Evolutionary conservation across 2,797 vertebrate genomes (phyloP).

Genomic region (Myotis myotis): DNA sequence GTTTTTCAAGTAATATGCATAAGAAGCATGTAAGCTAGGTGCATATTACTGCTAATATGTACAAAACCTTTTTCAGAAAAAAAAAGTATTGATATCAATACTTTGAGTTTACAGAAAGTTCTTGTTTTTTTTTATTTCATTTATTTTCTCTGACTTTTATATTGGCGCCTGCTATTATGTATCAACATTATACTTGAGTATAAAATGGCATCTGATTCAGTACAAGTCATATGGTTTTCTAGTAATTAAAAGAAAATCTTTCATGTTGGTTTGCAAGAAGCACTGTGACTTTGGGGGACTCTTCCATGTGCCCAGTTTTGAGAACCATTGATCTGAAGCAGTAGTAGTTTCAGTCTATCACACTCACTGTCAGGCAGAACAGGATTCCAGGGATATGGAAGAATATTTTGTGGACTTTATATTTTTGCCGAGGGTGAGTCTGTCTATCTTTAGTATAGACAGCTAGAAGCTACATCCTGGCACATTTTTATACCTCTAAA

Average conservation of each 20-base stretch:
- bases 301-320: neutral
- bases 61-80: neutral
- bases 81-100: neutral
- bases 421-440: neutral
- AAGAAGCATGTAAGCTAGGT: neutral
- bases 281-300: neutral
- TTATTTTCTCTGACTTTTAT: constrained; percentile 8
- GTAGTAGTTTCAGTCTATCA: neutral
- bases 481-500: neutral
- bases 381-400: neutral
- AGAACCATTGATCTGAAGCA: neutral
- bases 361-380: neutral
- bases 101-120: neutral
- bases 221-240: neutral
- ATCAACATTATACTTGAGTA: neutral
- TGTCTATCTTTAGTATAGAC: neutral
- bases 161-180: neutral
- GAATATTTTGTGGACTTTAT: neutral
- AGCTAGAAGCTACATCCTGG: neutral
- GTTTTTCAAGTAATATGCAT: neutral
- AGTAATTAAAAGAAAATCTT: neutral
- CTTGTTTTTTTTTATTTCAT: neutral
- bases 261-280: neutral
- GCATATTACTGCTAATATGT: neutral
- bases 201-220: neutral